Conservation (phyloP, 2,888 invertebrate genomes). For the Andrena camellia region DNA sequence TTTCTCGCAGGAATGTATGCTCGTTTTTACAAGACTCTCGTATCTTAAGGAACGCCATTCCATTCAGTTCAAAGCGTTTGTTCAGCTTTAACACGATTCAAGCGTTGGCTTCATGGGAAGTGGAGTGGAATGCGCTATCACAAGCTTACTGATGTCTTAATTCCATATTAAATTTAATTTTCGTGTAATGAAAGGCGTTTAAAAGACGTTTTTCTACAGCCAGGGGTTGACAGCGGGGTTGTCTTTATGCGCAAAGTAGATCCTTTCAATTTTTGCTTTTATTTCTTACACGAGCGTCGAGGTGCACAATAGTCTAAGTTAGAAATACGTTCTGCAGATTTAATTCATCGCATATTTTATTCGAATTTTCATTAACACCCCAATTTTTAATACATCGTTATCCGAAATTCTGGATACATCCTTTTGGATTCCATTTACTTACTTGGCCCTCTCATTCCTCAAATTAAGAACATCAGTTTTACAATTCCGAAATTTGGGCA, state of each 20-base stretch:
- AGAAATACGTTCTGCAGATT: background rate
- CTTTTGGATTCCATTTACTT: too few relatives aligned
- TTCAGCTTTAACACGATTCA: too few relatives aligned
- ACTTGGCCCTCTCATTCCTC: too few relatives aligned
- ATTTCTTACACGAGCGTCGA: background rate
- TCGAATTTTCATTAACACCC: too few relatives aligned
- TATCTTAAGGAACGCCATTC: background rate
- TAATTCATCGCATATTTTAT: background rate
- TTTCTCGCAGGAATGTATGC: background rate
- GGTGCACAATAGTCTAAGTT: background rate
- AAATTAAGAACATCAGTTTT: too few relatives aligned
- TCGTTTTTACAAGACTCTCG: background rate
- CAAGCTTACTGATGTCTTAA: constrained; percentile 2
- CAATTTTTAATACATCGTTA: too few relatives aligned
- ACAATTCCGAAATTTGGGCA: too few relatives aligned
- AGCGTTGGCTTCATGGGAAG: too few relatives aligned
- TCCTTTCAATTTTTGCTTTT: background rate
- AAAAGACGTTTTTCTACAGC: constrained; percentile 2
- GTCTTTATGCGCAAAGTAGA: background rate
- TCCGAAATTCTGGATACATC: too few relatives aligned
- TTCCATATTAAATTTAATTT: constrained; percentile 25
- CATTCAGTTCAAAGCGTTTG: background rate
- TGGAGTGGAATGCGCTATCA: background rate
- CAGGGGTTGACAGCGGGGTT: too few relatives aligned
- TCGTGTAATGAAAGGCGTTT: constrained; percentile 10